Conservation (phyloP, 2,797 vertebrate species). For the Silurus lanzhouensis region DNA sequence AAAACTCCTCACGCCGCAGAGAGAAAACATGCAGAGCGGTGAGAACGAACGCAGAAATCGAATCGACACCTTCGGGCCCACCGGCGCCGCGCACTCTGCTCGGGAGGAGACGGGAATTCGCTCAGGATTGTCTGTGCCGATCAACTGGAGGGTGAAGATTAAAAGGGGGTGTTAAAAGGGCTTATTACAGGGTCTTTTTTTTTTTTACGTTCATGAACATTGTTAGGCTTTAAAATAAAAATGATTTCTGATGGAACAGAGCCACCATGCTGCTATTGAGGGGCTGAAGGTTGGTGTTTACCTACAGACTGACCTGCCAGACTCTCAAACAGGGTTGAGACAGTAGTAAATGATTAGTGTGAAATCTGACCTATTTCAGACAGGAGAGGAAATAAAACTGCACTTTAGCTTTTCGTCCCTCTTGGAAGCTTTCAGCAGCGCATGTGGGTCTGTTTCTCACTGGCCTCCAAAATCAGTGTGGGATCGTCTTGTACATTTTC, state of each 20-base stretch:
- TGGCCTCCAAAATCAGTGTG: too few species aligned
- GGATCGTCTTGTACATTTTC: not conserved
- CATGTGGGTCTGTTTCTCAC: not conserved
- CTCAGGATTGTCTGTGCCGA: slow-evolving; percentile 68
- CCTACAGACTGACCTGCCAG: not conserved
- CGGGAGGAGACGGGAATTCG: slow-evolving; percentile 27
- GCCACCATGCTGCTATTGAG: not conserved
- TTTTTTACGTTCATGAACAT: not conserved
- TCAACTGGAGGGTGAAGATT: slow-evolving; percentile 5
- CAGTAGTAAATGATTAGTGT: not conserved
- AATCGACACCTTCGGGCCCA: not conserved
- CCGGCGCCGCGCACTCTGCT: not conserved
- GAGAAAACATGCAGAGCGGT: slow-evolving; percentile 66
- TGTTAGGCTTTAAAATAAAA: not conserved
- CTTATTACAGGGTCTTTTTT: not conserved
- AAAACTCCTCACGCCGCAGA: slow-evolving; percentile 41
- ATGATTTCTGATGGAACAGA: not conserved
- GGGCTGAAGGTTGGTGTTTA: not conserved
- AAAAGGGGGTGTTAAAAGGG: not conserved
- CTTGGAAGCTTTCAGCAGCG: not conserved
- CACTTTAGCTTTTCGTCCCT: not conserved
- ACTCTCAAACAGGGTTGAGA: not conserved
- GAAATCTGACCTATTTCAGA: slow-evolving; percentile 1
- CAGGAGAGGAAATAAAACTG: not conserved
- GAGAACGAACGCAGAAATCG: not conserved